phyloP scores from a whole-genome alignment of 2,888 invertebrate species.

The Sesia apiformis region DNA sequence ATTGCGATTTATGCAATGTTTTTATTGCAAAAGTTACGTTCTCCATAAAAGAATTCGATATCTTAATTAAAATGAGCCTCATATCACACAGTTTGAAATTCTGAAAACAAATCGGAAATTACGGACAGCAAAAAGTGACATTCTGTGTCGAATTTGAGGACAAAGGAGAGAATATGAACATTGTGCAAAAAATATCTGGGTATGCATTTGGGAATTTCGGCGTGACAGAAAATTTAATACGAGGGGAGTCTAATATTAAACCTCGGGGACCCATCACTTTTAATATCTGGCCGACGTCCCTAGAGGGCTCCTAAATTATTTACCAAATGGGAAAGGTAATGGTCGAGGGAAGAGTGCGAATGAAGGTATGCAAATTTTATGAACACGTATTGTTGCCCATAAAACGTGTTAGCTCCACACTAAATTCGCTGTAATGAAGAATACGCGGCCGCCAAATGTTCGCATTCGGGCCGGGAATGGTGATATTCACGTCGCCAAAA shows the following conservation, averaged over 20 bases:
- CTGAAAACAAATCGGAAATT: constrained; percentile 37
- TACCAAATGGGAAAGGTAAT: constrained; percentile 74
- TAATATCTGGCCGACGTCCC: constrained; percentile 71
- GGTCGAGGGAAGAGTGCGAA: constrained; percentile 67
- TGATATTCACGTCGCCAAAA: constrained; percentile 28
- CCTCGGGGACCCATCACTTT: constrained; percentile 74
- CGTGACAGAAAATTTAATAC: constrained; percentile 74
- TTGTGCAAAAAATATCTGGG: constrained; percentile 73
- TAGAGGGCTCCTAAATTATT: constrained; percentile 72
- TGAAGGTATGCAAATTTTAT: constrained; percentile 72
- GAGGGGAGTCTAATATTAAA: constrained; percentile 73
- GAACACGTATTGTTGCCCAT: constrained; percentile 57
- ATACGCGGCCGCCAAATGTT: constrained; percentile 34
- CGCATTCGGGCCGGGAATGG: constrained; percentile 19
- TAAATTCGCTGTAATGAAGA: constrained; percentile 48
- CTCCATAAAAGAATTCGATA: background rate
- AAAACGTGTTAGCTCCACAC: constrained; percentile 43
- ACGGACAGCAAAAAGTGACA: constrained; percentile 45
- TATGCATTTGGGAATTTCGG: constrained; percentile 73
- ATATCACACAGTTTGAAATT: constrained; percentile 25
- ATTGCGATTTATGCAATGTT: no score
- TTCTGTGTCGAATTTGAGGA: constrained; percentile 67
- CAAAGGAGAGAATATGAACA: constrained; percentile 68
- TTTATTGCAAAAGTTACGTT: no score
- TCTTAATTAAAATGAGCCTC: background rate